These are phyloP conservation scores for Catamblyrhynchus diadema DNA, from an alignment of 2,797 vertebrate species.

Conservation along the genomic window DNA sequence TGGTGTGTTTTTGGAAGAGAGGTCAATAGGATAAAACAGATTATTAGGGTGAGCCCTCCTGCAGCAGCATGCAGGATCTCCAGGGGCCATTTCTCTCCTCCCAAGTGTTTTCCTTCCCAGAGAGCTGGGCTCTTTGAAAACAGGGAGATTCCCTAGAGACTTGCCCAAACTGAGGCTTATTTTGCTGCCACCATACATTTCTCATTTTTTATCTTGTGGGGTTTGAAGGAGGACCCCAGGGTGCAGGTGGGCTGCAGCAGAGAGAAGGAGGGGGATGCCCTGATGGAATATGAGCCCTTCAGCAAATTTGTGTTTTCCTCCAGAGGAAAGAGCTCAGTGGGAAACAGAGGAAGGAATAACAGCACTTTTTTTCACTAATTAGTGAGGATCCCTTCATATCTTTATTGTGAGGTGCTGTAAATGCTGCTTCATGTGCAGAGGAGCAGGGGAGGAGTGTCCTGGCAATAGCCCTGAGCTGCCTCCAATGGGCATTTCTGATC, in stretches of 20 bases:
- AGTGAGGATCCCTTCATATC: not conserved
- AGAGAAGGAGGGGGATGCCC: not conserved
- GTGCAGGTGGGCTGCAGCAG: not conserved
- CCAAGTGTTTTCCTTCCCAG: not conserved
- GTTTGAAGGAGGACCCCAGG: not conserved
- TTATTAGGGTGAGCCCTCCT: not conserved
- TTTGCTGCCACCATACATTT: not conserved
- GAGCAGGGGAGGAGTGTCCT: not conserved
- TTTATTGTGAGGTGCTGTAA: not conserved
- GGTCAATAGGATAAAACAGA: not conserved
- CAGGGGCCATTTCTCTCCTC: not conserved
- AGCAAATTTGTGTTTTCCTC: not conserved
- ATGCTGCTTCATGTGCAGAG: not conserved
- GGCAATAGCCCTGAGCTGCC: not conserved
- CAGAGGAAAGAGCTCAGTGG: not conserved
- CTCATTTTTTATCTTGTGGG: not conserved
- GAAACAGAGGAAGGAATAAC: not conserved
- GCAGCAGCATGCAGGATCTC: not conserved
- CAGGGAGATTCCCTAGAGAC: not conserved
- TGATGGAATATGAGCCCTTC: accelerated
- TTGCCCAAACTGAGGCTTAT: not conserved
- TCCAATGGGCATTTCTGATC: accelerated
- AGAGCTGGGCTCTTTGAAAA: not conserved
- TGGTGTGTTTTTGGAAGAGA: not conserved
- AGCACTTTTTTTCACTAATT: accelerated